Base-by-base conservation (phyloP, 2,888 invertebrate species). In the Aphidoletes aphidimyza region DNA sequence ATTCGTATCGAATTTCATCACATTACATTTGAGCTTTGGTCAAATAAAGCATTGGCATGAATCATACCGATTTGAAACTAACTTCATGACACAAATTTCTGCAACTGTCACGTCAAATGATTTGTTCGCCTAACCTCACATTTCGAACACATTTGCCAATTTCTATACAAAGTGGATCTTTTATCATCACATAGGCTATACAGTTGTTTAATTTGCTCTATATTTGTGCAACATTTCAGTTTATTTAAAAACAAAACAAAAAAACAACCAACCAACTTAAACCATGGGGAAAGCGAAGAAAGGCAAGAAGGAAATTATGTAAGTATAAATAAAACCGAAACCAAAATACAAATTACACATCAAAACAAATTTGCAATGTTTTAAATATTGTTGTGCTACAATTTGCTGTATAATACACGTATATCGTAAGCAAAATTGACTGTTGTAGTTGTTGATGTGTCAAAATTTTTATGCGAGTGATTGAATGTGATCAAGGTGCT, bases 241-340 rank as follows among this genome's bases (percentile, higher is more conserved):
- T 34, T 78, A 78, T 78, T 78, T 47, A 19, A 78, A 78, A 6
- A 36, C 5, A 78, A 78, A 17, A 17, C 34, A 78, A 11, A 19
- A 36, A 17, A 78, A n/a, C n/a, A n/a, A n/a, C n/a, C n/a, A 78
- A 78, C 11, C 11, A 8, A 39, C 11, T 39, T 0, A 42, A 87
- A 88, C 86, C 87, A 95, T 95, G 95, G 95, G 94, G 89, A 95
- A 95, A 91, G 92, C 94, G 89, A 95, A 95, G 92, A 95, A 95
- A 91, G 93, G 94, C 89, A 94, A 94, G 91, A 95, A 95, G 92
- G 93, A 95, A 87, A 94, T 95, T 88, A 93, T 94, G 95, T 95
- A 91, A 92, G 92, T 90, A 87, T 86, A 88, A 86, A 86, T 86
- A 86, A 87, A 86, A 86, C 86, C 85, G 59, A 85, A 59, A 84